Conservation (phyloP, 30 jellyfish, hydroid and myxozoan species). For the Hydractinia symbiolongicarpus region DNA sequence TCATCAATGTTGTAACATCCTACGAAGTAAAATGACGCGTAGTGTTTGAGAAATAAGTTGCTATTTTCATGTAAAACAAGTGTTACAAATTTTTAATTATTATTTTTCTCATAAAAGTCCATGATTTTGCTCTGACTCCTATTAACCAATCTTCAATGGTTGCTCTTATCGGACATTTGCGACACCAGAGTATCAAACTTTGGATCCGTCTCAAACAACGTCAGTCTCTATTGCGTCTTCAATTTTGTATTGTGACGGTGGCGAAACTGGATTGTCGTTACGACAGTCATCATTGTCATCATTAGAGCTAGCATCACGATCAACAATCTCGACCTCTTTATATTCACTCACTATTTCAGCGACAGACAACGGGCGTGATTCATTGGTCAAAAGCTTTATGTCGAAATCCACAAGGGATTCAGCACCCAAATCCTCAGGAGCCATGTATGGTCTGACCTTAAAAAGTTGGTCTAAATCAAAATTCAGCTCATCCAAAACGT, state of each 20-base stretch:
- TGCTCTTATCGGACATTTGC: not conserved
- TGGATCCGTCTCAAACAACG: slow-evolving; percentile 23
- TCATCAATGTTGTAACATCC: too few species aligned
- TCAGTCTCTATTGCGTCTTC: slow-evolving; percentile 34
- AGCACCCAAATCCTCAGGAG: slow-evolving; percentile 37
- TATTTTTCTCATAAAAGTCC: too few species aligned
- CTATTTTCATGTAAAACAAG: too few species aligned
- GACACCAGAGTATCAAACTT: slow-evolving; percentile 24
- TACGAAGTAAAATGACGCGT: too few species aligned
- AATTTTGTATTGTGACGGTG: slow-evolving; percentile 24
- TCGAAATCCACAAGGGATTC: slow-evolving; percentile 39
- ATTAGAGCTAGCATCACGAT: slow-evolving; percentile 24
- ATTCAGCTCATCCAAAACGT: slow-evolving; percentile 25
- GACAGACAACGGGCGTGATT: slow-evolving; percentile 43
- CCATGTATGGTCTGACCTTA: slow-evolving; percentile 35
- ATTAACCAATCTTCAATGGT: too few species aligned
- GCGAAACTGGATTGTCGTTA: slow-evolving; percentile 9
- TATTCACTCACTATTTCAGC: slow-evolving; percentile 26
- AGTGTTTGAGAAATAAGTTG: too few species aligned
- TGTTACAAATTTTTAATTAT: too few species aligned
- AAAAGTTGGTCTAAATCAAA: slow-evolving; percentile 25
- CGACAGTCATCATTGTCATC: slow-evolving; percentile 27
- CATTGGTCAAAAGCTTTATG: slow-evolving; percentile 33
- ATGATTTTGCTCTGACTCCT: too few species aligned
- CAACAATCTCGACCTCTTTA: not conserved